Percentiles rank a stretch among this genome's conserved stretches.
Conservation (phyloP, 2,797 vertebrate species). For the Xiphophorus birchmanni region DNA sequence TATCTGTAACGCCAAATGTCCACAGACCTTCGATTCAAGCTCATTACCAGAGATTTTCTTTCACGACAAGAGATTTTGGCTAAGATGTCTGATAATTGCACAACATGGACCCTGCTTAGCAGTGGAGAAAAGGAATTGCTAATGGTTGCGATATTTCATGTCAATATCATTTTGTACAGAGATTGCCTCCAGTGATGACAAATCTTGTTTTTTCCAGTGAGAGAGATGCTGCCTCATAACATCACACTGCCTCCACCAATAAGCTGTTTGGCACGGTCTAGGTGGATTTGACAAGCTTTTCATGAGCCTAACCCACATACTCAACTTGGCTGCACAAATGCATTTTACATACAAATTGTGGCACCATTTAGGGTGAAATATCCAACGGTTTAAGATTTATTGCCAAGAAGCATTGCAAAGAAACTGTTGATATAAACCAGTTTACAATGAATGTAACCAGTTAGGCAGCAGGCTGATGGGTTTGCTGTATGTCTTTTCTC, state of each 20-base stretch:
- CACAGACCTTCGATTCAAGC: neutral
- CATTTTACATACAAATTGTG: neutral
- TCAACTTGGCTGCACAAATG: neutral
- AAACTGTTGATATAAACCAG: neutral
- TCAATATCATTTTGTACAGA: neutral
- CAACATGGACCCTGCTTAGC: neutral
- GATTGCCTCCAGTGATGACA: neutral
- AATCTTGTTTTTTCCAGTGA: neutral
- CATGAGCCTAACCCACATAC: neutral
- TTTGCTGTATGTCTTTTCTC: slow-evolving; percentile 37
- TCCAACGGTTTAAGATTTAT: neutral
- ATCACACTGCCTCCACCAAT: neutral
- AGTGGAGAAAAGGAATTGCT: neutral
- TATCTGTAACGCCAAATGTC: neutral
- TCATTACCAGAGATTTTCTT: neutral
- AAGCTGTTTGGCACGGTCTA: neutral
- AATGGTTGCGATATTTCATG: slow-evolving; percentile 2
- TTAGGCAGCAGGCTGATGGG: slow-evolving; percentile 19
- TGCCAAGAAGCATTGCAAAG: neutral
- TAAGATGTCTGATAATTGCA: neutral
- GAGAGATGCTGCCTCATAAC: neutral
- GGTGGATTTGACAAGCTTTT: neutral
- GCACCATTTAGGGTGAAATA: neutral
- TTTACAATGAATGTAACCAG: neutral
- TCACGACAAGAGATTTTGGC: neutral